A percentile compares a stretch with the other conserved stretches of the same genome.
Evolutionary conservation across 1,140 invertebrate genomes (phyloP).

Genomic region (Drosophila suzukii): DNA sequence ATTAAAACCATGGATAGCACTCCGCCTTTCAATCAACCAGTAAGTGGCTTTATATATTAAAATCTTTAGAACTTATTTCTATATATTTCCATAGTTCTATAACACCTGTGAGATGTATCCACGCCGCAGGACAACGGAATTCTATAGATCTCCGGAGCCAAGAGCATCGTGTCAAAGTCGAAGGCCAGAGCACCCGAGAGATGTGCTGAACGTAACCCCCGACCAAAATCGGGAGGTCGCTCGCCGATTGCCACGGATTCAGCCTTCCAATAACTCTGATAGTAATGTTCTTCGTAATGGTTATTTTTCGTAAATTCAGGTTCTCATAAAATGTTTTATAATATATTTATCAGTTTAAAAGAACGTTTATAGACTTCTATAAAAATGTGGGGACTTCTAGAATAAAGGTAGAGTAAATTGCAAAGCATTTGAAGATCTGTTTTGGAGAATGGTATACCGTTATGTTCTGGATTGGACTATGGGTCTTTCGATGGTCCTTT

Average conservation of each 20-base stretch:
- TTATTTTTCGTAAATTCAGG: slow-evolving; percentile 22
- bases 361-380: no score
- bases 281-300: background rate
- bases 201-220: background rate
- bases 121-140: slow-evolving; percentile 1
- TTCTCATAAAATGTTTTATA: background rate
- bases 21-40: background rate
- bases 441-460: no score
- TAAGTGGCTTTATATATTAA: background rate
- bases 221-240: background rate
- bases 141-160: slow-evolving; percentile 1
- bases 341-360: background rate
- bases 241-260: background rate
- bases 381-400: no score
- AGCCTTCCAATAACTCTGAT: background rate
- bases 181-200: slow-evolving; percentile 15
- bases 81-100: background rate
- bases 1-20: background rate
- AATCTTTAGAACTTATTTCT: background rate
- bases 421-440: no score
- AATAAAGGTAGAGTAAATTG: no score
- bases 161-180: slow-evolving; percentile 8
- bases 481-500: slow-evolving; percentile 7
- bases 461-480: slow-evolving; percentile 6
- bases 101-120: slow-evolving; percentile 19